These are phyloP conservation scores for Ennomos fuscantarius DNA, from an alignment of 2,888 invertebrate genomes.

Conservation along the genomic window DNA sequence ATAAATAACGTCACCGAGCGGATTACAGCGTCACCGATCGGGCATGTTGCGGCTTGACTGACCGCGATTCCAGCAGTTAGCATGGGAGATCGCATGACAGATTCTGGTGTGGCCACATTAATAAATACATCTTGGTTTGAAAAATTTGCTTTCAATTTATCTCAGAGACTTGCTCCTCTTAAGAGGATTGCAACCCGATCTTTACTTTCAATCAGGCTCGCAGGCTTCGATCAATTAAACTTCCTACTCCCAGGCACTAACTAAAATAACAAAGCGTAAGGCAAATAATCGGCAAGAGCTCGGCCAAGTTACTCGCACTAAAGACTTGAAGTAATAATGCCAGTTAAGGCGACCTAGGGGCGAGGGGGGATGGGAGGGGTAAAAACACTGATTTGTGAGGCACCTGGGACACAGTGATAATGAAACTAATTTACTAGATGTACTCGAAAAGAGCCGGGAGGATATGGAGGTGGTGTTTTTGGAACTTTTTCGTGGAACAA, in stretches of 20 bases:
- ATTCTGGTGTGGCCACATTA: too few relatives aligned
- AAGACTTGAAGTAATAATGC: slow-evolving; percentile 61
- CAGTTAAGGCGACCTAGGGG: slow-evolving; percentile 45
- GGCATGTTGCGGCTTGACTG: too few relatives aligned
- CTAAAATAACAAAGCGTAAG: slow-evolving; percentile 43
- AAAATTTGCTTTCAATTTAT: too few relatives aligned
- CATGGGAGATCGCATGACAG: too few relatives aligned
- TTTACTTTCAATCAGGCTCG: too few relatives aligned
- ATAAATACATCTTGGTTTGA: too few relatives aligned
- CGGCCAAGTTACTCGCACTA: slow-evolving; percentile 48
- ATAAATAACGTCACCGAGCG: too few relatives aligned
- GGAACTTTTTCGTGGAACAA: too few relatives aligned
- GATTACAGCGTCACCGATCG: too few relatives aligned
- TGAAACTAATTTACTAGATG: slow-evolving; percentile 67
- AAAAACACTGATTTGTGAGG: slow-evolving; percentile 51
- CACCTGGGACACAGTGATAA: slow-evolving; percentile 62
- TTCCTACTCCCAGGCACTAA: slow-evolving; percentile 30
- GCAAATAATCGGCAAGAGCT: slow-evolving; percentile 47
- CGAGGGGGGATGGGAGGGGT: slow-evolving; percentile 32
- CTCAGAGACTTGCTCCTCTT: too few relatives aligned
- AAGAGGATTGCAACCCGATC: too few relatives aligned
- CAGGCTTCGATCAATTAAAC: slow-evolving; percentile 13
- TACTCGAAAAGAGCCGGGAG: slow-evolving; percentile 35
- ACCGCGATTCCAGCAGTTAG: too few relatives aligned
- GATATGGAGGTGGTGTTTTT: slow-evolving; percentile 35